Evolutionary conservation across 2,888 invertebrate genomes (phyloP).

Genomic region (Altica lythri): DNA sequence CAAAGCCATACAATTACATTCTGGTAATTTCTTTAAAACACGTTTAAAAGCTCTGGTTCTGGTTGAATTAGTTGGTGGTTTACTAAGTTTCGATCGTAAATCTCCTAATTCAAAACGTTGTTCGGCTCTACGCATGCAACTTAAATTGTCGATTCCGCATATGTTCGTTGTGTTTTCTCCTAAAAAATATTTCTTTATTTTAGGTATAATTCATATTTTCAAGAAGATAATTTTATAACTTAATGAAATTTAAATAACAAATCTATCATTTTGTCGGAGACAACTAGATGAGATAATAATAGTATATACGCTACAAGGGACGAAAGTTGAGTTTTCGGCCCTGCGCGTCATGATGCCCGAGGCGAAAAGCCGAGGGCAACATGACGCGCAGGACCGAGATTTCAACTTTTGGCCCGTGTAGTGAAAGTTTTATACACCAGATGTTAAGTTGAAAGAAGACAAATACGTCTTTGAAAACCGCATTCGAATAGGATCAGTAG

Average conservation of each 20-base stretch:
- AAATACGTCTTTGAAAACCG: too few relatives aligned
- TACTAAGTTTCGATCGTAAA: background rate
- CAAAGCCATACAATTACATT: slow-evolving; percentile 63
- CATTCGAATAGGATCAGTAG: too few relatives aligned
- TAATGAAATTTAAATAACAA: background rate
- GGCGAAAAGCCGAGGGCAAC: too few relatives aligned
- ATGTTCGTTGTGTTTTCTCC: slow-evolving; percentile 8
- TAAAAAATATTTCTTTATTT: background rate
- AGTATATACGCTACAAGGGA: background rate
- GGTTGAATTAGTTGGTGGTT: background rate
- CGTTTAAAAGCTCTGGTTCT: too few relatives aligned
- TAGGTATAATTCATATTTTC: background rate
- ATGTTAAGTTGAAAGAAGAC: too few relatives aligned
- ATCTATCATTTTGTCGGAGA: background rate
- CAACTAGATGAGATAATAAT: too few relatives aligned
- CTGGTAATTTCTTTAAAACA: slow-evolving; percentile 32
- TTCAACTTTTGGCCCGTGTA: too few relatives aligned
- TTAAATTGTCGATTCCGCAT: background rate
- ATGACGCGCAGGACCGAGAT: too few relatives aligned
- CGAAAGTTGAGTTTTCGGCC: background rate
- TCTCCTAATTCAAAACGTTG: background rate
- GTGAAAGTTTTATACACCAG: too few relatives aligned
- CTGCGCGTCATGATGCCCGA: too few relatives aligned
- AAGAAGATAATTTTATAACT: background rate
- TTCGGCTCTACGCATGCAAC: background rate